Evolutionary conservation across 1,140 invertebrate species (phyloP).

Genomic region (Conus ventricosus): DNA sequence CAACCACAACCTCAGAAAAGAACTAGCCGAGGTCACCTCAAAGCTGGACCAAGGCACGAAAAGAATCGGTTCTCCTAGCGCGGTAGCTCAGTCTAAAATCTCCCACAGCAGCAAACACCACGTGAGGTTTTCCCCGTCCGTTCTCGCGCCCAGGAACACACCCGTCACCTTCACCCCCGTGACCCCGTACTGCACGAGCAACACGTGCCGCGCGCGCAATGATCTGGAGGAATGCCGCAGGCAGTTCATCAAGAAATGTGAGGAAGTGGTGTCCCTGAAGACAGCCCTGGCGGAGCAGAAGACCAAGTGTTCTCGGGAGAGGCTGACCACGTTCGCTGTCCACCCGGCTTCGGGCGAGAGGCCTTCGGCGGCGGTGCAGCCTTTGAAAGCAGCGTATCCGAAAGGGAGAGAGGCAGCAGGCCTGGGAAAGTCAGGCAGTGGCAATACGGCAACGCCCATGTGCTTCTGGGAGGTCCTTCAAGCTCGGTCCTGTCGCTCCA

Average conservation of each 20-base stretch:
- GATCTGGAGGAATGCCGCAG: constrained; percentile 28
- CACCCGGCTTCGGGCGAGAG: no score
- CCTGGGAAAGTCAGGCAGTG: not conserved
- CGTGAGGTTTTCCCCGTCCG: not conserved
- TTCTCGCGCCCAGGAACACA: not conserved
- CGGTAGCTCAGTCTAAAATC: not conserved
- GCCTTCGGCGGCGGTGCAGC: not conserved
- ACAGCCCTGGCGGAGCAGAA: not conserved
- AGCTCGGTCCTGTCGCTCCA: not conserved
- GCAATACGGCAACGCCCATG: not conserved
- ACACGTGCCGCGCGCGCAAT: constrained; percentile 12
- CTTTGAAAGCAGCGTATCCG: not conserved
- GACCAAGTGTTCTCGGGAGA: not conserved
- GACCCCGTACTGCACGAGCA: constrained; percentile 29
- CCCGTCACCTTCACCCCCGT: not conserved
- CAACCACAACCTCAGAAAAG: constrained; percentile 13
- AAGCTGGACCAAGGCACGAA: not conserved
- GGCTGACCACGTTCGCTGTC: not conserved
- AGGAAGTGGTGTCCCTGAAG: constrained; percentile 13
- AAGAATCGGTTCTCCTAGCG: not conserved
- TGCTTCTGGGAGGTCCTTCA: not conserved
- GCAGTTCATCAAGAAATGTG: constrained; percentile 31
- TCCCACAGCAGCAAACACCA: not conserved
- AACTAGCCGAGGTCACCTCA: not conserved
- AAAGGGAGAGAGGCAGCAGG: not conserved